Conservation (phyloP, 2,113 vertebrate genomes). For the Cephalopterus ornatus region DNA sequence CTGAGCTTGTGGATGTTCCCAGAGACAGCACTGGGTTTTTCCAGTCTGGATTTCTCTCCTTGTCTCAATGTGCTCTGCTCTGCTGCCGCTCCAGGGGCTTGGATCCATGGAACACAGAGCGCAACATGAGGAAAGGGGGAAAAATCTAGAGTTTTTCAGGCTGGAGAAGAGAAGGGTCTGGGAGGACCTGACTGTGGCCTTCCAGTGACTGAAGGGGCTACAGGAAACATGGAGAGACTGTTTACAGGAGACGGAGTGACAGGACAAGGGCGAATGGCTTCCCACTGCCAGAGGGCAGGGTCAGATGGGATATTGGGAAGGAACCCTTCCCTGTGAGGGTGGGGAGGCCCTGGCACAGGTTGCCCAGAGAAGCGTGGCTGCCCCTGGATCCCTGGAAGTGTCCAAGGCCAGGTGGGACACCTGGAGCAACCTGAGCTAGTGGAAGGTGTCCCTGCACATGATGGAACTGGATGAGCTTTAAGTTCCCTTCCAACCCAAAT, state of each 20-base stretch:
- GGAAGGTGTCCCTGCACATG: neutral
- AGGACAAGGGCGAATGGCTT: neutral
- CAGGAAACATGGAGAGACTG: neutral
- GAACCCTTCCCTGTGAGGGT: too few species aligned
- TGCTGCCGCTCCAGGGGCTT: neutral
- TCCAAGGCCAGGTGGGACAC: rapidly evolving
- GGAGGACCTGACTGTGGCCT: neutral
- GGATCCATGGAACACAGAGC: neutral
- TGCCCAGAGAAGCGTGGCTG: neutral
- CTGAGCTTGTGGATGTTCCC: neutral
- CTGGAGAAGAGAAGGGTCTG: neutral
- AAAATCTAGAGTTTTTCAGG: neutral
- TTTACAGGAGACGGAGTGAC: neutral
- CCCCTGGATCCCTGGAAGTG: neutral
- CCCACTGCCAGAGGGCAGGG: neutral
- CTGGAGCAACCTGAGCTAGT: rapidly evolving
- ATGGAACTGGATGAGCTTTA: neutral
- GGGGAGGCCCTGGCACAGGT: neutral
- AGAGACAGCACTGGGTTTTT: neutral
- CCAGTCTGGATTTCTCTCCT: neutral
- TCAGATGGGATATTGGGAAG: neutral
- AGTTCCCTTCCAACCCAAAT: neutral
- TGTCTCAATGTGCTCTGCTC: neutral
- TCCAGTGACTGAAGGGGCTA: neutral
- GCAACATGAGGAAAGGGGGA: neutral